These are phyloP conservation scores for Drosophila persimilis DNA, from an alignment of 1,140 invertebrate genomes.

Conservation along the genomic window DNA sequence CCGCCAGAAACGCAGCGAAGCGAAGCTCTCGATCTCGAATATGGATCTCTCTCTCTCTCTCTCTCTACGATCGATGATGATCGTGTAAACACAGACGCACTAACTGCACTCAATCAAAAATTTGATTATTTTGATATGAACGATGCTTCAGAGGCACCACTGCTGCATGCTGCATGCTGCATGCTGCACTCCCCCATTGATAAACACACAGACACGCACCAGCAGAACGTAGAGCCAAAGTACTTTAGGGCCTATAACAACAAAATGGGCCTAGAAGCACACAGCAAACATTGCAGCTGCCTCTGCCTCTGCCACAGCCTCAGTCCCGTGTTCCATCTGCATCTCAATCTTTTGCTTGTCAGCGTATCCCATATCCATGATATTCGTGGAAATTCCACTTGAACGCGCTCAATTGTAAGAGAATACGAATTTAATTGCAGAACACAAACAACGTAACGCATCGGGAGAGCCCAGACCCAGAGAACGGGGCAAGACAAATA, in stretches of 20 bases:
- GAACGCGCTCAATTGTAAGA: slow-evolving; percentile 74
- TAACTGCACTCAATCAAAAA: slow-evolving; percentile 81
- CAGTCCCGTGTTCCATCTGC: slow-evolving; percentile 43
- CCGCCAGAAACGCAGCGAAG: slow-evolving; percentile 28
- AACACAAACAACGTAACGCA: slow-evolving; percentile 62
- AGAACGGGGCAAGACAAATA: slow-evolving; percentile 28
- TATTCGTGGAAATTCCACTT: slow-evolving; percentile 78
- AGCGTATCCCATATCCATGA: slow-evolving; percentile 76
- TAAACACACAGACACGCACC: slow-evolving; percentile 40
- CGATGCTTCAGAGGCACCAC: slow-evolving; percentile 63
- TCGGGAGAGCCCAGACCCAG: slow-evolving; percentile 4
- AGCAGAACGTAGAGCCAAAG: slow-evolving; percentile 28
- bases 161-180: background rate
- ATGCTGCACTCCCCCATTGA: slow-evolving; percentile 46
- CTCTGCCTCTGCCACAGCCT: slow-evolving; percentile 15
- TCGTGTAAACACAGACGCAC: slow-evolving; percentile 76
- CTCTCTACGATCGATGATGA: slow-evolving; percentile 24
- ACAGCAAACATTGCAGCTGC: slow-evolving; percentile 42
- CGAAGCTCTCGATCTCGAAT: slow-evolving; percentile 38
- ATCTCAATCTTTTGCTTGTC: slow-evolving; percentile 75
- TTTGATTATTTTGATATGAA: slow-evolving; percentile 80
- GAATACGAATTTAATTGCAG: slow-evolving; percentile 80
- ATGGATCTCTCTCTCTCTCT: slow-evolving; percentile 3
- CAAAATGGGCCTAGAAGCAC: slow-evolving; percentile 35
- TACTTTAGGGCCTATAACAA: slow-evolving; percentile 65